These are phyloP conservation scores for Cepphus grylle DNA, from an alignment of 2,113 vertebrate genomes.

Conservation along the genomic window DNA sequence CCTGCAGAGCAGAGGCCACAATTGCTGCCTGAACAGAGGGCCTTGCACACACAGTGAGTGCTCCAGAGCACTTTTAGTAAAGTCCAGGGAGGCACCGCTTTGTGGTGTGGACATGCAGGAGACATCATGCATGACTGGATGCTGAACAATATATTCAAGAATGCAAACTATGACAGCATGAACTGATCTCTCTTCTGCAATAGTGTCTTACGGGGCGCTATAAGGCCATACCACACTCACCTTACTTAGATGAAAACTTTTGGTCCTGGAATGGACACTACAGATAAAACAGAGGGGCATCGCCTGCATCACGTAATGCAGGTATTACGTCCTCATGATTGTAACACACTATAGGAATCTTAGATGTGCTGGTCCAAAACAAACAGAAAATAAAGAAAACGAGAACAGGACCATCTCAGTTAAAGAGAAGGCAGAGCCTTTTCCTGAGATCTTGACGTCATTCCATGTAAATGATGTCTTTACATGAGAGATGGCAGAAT, in stretches of 20 bases:
- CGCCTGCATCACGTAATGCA: background rate
- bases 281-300: background rate
- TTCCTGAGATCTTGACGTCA: background rate
- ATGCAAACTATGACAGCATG: background rate
- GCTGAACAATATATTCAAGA: background rate
- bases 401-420: background rate
- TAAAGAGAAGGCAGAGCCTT: background rate
- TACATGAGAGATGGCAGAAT: background rate
- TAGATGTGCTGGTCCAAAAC: background rate
- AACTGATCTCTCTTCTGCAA: background rate
- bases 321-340: background rate
- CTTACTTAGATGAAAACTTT: background rate
- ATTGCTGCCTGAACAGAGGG: background rate
- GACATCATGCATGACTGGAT: background rate
- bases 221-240: background rate
- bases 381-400: background rate
- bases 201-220: background rate
- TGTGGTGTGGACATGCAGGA: background rate
- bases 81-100: background rate
- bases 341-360: background rate
- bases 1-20: background rate
- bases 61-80: rapidly evolving
- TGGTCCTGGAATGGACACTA: background rate
- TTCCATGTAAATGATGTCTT: background rate
- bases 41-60: rapidly evolving